Evolutionary conservation across 1,140 invertebrate genomes (phyloP).

Genomic region (Aphelenchoides avenae): DNA sequence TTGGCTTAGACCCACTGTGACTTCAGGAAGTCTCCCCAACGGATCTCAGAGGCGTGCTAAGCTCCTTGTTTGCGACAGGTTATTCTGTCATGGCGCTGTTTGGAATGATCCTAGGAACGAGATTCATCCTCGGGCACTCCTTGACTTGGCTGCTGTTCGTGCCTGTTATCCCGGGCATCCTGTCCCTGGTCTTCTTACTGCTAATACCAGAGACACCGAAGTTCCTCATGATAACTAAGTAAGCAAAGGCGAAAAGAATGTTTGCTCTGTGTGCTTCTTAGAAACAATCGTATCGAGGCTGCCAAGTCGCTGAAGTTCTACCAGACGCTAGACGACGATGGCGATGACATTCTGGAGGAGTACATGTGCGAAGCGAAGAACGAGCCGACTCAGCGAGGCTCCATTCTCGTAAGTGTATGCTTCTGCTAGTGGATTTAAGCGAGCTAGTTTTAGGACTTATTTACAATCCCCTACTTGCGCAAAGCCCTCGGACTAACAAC

Average conservation of each 20-base stretch:
- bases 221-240: no score
- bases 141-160: slow-evolving; percentile 31
- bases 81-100: slow-evolving; percentile 41
- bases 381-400: background rate
- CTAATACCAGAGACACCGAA: slow-evolving; percentile 44
- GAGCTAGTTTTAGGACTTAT: slow-evolving; percentile 19
- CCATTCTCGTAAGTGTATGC: no score
- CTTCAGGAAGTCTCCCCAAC: slow-evolving; percentile 46
- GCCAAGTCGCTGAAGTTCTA: slow-evolving; percentile 38
- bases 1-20: background rate
- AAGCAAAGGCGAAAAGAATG: no score
- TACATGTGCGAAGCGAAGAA: slow-evolving; percentile 22
- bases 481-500: slow-evolving; percentile 32
- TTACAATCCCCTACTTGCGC: slow-evolving; percentile 25
- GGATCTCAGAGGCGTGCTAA: slow-evolving; percentile 36
- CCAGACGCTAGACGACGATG: slow-evolving; percentile 31
- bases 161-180: slow-evolving; percentile 41
- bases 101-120: slow-evolving; percentile 40
- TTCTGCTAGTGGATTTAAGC: no score
- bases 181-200: slow-evolving; percentile 33
- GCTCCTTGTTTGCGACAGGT: slow-evolving; percentile 33
- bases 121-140: slow-evolving; percentile 37
- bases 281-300: no score
- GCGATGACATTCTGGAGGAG: slow-evolving; percentile 22
- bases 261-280: no score